A percentile compares a stretch with the other conserved stretches of the same genome.
Evolutionary conservation across 2,113 vertebrate species (phyloP).

Genomic region (Caracal caracal): DNA sequence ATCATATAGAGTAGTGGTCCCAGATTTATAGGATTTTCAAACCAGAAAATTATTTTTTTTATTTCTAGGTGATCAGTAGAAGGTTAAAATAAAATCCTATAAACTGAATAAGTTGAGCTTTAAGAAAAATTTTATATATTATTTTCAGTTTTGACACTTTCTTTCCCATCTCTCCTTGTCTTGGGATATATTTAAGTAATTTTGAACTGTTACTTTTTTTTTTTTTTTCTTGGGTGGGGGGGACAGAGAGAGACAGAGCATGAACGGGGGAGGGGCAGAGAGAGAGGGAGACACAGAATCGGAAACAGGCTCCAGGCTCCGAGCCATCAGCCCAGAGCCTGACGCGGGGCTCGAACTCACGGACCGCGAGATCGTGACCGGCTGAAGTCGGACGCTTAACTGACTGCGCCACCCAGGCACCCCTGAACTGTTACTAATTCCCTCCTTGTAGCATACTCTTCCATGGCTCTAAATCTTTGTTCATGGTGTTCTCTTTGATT

Average conservation of each 20-base stretch:
- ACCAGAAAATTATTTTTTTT: neutral
- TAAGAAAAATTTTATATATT: neutral
- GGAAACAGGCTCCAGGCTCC: no score
- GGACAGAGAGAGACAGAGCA: no score
- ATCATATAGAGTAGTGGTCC: neutral
- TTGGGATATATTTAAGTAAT: neutral
- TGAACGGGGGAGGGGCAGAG: no score
- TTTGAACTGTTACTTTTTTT: neutral
- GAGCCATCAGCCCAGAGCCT: no score
- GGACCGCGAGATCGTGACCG: no score
- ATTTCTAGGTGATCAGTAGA: neutral
- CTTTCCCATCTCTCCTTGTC: neutral
- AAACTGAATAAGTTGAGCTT: constrained; percentile 13
- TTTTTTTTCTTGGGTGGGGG: no score
- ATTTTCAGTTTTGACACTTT: constrained; percentile 17
- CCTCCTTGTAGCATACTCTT: neutral
- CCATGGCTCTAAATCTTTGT: neutral
- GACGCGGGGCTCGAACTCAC: no score
- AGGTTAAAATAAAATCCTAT: constrained; percentile 1
- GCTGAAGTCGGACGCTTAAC: no score
- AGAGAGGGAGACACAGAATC: no score
- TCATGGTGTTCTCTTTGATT: constrained; percentile 22
- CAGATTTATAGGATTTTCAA: constrained; percentile 35
- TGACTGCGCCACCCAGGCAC: no score
- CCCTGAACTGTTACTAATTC: neutral